A percentile compares a stretch with the other conserved stretches of the same genome.
Conservation (phyloP, 1,140 invertebrate genomes). For the Bombyx mandarina region DNA sequence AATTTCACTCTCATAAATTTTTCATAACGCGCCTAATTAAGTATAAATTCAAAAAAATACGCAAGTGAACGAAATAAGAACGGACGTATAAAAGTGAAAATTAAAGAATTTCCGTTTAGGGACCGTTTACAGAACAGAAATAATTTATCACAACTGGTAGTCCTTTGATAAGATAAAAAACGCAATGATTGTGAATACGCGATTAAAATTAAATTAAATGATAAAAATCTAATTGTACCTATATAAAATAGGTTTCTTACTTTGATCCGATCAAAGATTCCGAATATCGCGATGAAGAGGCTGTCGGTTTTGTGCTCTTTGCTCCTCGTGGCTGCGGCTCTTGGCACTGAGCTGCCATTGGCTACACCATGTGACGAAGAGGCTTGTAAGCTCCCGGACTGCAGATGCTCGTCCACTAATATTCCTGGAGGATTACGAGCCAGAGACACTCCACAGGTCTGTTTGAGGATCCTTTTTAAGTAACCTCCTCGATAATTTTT, state of each 20-base stretch:
- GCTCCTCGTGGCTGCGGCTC: conserved; percentile 9
- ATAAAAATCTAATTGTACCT: no score
- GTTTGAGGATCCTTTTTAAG: not conserved
- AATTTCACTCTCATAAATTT: no score
- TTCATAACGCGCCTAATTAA: no score
- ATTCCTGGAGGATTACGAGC: conserved; percentile 56
- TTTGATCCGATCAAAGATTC: not conserved
- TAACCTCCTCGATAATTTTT: not conserved
- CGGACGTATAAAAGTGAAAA: no score
- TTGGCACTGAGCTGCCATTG: conserved; percentile 16
- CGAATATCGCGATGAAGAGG: conserved; percentile 4
- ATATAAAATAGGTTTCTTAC: not conserved
- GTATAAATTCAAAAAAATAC: no score
- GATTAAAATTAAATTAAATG: no score
- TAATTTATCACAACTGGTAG: not conserved
- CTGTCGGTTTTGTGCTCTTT: conserved; percentile 3
- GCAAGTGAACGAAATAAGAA: no score
- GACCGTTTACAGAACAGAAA: no score
- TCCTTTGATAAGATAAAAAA: conserved; percentile 5
- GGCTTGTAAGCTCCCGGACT: conserved; percentile 51
- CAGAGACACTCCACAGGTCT: conserved; percentile 63
- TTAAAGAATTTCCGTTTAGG: no score
- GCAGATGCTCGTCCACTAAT: conserved; percentile 60
- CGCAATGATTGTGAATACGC: no score
- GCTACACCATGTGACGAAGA: conserved; percentile 32